Evolutionary conservation across 2,113 vertebrate genomes (phyloP), one percentile per base, ranked within the genome.

Genomic region (Osmerus eperlanus): DNA sequence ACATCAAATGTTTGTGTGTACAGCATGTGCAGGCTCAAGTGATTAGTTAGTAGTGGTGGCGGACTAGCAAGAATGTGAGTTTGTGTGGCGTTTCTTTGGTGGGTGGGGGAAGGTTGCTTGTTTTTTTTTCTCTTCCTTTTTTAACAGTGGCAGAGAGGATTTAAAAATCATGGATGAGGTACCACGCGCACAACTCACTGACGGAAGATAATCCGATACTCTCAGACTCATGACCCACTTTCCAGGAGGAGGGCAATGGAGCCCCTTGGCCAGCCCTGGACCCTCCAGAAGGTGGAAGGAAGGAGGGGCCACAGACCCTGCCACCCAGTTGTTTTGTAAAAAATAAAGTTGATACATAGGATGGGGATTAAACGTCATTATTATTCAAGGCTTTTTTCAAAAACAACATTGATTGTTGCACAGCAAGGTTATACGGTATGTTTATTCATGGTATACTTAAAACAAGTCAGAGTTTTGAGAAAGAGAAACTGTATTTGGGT

Each of bases 181-280:
- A 64, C 62, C 62, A 23, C 14, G 7, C 14, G 60, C 19, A 79
- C 73, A 81, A 85, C 88, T 85, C 84, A 87, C 86, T 84, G 85
- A 80, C 86, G 73, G 82, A 67, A 78, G 56, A 65, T 93, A 92
- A 92, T 93, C 89, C 88, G 75, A 73, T 80, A 82, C 88, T 91
- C 89, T 90, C 85, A 90, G 90, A 90, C 89, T 89, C 87, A 79
- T 93, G 89, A 90, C 91, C 91, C 88, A 92, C 87, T 91, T 93
- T 91, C 90, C 79, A 88, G 89, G 88, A 91, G 86, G 78, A 90
- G 84, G 71, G 56, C 76, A 80, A 79, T 77, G 86, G 78, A 86
- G 83, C 80, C 74, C 74, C 71, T 74, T 78, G 68, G n/a, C 51
- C 18, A 61, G 11, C 18, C 41, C 74, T 86, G 78, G 80, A 86